These are phyloP conservation scores for Lithosia quadra DNA, from an alignment of 2,888 invertebrate species.

Conservation along the genomic window DNA sequence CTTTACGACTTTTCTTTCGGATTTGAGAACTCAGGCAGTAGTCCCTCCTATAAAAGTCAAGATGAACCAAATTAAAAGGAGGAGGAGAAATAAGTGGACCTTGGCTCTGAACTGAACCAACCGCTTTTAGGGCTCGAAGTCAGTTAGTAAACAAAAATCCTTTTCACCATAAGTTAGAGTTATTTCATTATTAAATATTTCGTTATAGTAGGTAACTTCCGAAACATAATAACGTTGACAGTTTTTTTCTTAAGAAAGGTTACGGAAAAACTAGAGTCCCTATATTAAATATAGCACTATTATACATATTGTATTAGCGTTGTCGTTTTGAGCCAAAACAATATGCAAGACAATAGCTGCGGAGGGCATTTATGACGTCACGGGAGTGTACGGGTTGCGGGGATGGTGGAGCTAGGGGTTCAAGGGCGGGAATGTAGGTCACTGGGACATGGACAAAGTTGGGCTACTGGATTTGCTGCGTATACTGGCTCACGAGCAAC, in stretches of 20 bases:
- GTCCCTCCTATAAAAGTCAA: background rate
- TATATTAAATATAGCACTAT: background rate
- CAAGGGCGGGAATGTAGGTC: conserved; percentile 83
- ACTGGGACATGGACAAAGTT: conserved; percentile 75
- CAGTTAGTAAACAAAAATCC: too few relatives aligned
- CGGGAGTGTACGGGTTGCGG: conserved; percentile 62
- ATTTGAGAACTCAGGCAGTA: background rate
- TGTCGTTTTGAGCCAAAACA: conserved; percentile 56
- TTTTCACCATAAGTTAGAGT: too few relatives aligned
- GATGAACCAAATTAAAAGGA: background rate
- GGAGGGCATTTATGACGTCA: conserved; percentile 78
- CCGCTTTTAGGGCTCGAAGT: too few relatives aligned
- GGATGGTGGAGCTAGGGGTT: conserved; percentile 67
- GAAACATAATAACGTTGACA: too few relatives aligned
- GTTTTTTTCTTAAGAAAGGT: background rate
- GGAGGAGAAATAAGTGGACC: too few relatives aligned
- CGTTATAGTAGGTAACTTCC: too few relatives aligned
- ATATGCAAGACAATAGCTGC: conserved; percentile 63
- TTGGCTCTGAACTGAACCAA: too few relatives aligned
- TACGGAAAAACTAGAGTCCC: background rate
- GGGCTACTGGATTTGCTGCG: conserved; percentile 62
- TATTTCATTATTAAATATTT: too few relatives aligned
- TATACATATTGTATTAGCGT: background rate
- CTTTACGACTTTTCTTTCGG: background rate
- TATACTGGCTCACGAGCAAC: conserved; percentile 46